These are phyloP conservation scores for Callimorpha dominula DNA, from an alignment of 2,888 invertebrate genomes.

Conservation along the genomic window DNA sequence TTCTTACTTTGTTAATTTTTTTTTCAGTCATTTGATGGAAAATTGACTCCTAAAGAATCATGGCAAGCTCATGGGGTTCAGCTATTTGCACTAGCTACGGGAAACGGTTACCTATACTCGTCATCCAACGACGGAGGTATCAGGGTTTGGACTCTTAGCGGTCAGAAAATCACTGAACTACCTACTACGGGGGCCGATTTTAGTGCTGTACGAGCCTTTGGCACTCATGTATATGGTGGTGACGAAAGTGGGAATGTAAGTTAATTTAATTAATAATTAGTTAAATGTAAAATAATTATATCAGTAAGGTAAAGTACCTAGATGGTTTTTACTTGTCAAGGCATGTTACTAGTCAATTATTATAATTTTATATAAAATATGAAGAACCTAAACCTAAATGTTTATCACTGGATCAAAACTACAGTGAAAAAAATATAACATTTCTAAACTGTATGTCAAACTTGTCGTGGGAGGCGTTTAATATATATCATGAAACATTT, in stretches of 20 bases:
- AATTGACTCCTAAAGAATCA: constrained; percentile 62
- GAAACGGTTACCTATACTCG: constrained; percentile 84
- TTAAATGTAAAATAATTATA: background rate
- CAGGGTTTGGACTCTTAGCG: constrained; percentile 83
- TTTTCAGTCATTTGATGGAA: constrained; percentile 69
- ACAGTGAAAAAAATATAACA: too few species aligned
- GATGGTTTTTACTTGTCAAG: too few species aligned
- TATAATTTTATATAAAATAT: too few species aligned
- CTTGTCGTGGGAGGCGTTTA: too few species aligned
- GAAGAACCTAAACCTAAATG: too few species aligned
- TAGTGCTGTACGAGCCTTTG: constrained; percentile 65
- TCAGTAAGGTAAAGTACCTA: too few species aligned
- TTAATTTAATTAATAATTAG: constrained; percentile 27
- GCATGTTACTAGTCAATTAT: too few species aligned
- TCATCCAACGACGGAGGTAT: constrained; percentile 89
- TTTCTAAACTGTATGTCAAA: too few species aligned
- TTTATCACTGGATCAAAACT: too few species aligned
- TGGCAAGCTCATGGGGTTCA: constrained; percentile 88
- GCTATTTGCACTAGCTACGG: constrained; percentile 86
- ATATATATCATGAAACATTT: too few species aligned
- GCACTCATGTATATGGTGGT: constrained; percentile 85
- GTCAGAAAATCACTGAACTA: constrained; percentile 71
- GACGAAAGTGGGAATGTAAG: constrained; percentile 89
- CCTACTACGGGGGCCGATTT: constrained; percentile 77
- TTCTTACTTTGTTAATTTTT: background rate